Base-by-base conservation (phyloP, 1,140 invertebrate genomes). In the Medauroidea extradentata region DNA sequence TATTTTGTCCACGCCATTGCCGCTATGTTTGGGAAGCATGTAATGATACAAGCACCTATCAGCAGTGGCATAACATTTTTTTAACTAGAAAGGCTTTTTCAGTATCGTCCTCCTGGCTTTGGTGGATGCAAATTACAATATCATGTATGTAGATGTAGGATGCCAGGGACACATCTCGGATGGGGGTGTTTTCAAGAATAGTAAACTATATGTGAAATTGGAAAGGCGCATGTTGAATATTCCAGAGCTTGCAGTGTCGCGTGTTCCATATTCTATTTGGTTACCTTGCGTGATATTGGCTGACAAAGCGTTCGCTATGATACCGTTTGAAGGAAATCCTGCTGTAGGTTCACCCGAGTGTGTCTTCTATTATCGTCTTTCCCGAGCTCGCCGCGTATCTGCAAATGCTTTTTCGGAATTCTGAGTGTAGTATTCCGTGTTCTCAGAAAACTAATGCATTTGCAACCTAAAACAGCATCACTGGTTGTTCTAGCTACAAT, bases 21-120 rank as follows among this genome's bases (percentile, higher is more conserved):
- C 29, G 29, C 29, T 34, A 34, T 34, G 29, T 4, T 7, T 34
- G 29, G 29, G 29, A 34, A 34, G 29, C 29, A 34, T 34, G 29
- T 34, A 4, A 34, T 34, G 29, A 34, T 34, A 7, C 29, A 34
- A 34, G 29, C 29, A 34, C 29, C 29, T 34, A 7, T 34, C 4
- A 34, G 29, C 29, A 34, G 29, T 34, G 29, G 29, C 29, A 34
- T 11, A 34, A 11, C 4, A 34, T 34, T 4, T n/a, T 34, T 34
- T 34, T 34, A 34, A 34, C 29, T 34, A 34, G 4, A 34, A 34
- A 34, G 29, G 29, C 29, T 34, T 34, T 34, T 42, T 67, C 41
- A 66, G 65, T 25, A 59, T 70, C 1, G 68, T 74, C 14, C 54
- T 75, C 14, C 56, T 71, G 14, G 71, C 65, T 2, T 19, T 69